phyloP scores from a whole-genome alignment of 2,113 vertebrate genomes.

The Dolichotis patagonum region DNA sequence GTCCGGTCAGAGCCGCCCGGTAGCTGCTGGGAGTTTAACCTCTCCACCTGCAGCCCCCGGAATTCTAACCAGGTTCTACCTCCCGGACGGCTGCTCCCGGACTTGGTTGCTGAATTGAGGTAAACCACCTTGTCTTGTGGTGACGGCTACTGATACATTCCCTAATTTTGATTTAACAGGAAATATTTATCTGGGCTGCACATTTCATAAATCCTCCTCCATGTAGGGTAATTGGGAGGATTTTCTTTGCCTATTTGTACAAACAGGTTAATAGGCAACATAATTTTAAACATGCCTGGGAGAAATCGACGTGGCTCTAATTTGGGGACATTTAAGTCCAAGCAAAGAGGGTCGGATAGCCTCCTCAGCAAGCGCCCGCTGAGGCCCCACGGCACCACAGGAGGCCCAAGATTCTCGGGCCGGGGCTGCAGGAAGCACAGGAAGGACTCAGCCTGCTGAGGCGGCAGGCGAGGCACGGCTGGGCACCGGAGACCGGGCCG shows the following conservation, averaged over 20 bases:
- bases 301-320: conserved; percentile 60
- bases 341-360: not conserved
- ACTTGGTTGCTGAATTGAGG: conserved; percentile 81
- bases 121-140: conserved; percentile 72
- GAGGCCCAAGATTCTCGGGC: too few species aligned
- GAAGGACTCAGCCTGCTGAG: accelerated
- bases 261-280: conserved; percentile 62
- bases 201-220: conserved; percentile 63
- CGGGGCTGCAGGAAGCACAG: not conserved
- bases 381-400: accelerated
- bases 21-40: conserved; percentile 90
- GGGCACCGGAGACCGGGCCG: accelerated
- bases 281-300: conserved; percentile 66
- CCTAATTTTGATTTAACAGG: conserved; percentile 44
- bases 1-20: conserved; percentile 86
- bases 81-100: conserved; percentile 81
- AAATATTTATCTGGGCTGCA: conserved; percentile 50
- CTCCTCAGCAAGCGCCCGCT: accelerated
- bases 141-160: conserved; percentile 72
- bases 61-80: conserved; percentile 85
- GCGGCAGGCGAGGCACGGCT: accelerated
- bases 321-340: not conserved
- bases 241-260: conserved; percentile 40
- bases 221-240: not conserved
- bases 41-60: conserved; percentile 77